These are phyloP conservation scores for Ctena decussata DNA, from an alignment of 2,888 invertebrate genomes.

Conservation along the genomic window DNA sequence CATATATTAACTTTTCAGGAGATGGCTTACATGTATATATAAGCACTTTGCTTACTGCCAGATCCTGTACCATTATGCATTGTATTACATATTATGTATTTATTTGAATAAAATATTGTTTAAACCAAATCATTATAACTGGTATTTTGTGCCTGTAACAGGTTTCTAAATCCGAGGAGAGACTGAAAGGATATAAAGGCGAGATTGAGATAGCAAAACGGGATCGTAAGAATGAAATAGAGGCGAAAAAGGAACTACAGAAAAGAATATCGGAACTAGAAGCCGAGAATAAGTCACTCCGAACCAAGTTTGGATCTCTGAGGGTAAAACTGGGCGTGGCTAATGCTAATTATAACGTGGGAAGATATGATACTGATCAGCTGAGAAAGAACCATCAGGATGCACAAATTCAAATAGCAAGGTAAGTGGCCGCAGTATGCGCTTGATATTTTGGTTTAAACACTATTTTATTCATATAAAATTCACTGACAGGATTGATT, in stretches of 20 bases:
- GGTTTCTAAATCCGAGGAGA: constrained; percentile 52
- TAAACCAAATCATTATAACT: too few relatives aligned
- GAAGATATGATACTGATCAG: constrained; percentile 54
- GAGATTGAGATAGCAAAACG: constrained; percentile 49
- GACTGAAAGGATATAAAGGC: constrained; percentile 26
- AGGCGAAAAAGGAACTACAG: constrained; percentile 28
- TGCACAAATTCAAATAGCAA: constrained; percentile 53
- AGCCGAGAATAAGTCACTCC: not conserved
- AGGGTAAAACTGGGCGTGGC: constrained; percentile 59
- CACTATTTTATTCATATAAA: too few relatives aligned
- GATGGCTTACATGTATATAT: too few relatives aligned
- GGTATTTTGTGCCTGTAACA: constrained; percentile 13
- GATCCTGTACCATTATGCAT: too few relatives aligned
- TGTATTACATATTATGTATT: too few relatives aligned
- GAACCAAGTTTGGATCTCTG: constrained; percentile 30
- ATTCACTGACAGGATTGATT: too few relatives aligned
- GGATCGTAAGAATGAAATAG: constrained; percentile 48
- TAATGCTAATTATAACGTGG: constrained; percentile 60
- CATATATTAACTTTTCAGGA: too few relatives aligned
- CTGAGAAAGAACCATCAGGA: constrained; percentile 49
- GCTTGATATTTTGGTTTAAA: too few relatives aligned
- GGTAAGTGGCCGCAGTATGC: constrained; percentile 28
- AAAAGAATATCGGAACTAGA: not conserved
- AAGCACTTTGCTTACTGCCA: too few relatives aligned
- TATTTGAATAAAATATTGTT: too few relatives aligned